Evolutionary conservation across 2,888 invertebrate genomes (phyloP).

Genomic region (Aleiodes alternator): DNA sequence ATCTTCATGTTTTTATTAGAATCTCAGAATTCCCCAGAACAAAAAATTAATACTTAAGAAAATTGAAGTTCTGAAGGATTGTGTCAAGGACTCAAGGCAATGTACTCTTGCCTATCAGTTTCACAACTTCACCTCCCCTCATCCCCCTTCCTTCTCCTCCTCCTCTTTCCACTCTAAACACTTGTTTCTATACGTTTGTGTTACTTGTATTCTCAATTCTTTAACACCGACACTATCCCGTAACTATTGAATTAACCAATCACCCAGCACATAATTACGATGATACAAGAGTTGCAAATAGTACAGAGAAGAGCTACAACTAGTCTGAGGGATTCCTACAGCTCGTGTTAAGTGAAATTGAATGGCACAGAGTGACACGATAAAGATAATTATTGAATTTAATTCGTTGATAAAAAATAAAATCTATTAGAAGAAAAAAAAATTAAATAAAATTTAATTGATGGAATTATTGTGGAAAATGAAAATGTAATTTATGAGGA

Average conservation of each 20-base stretch:
- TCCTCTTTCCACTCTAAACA: no score
- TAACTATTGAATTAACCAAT: conserved; percentile 43
- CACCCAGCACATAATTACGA: conserved; percentile 33
- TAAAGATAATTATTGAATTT: conserved; percentile 21
- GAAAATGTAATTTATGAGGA: no score
- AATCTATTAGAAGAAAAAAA: not conserved
- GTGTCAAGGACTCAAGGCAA: conserved; percentile 33
- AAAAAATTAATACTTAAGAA: no score
- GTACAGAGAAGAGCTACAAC: conserved; percentile 26
- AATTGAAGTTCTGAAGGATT: not conserved
- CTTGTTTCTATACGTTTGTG: conserved; percentile 7
- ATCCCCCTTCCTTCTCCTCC: no score
- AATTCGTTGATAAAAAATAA: not conserved
- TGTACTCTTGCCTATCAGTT: not conserved
- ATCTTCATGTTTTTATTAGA: no score
- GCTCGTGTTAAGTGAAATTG: conserved; percentile 11
- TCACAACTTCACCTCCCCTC: no score
- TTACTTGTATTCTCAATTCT: conserved; percentile 16
- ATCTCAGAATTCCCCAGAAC: no score
- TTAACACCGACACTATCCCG: conserved; percentile 13
- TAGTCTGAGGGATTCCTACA: conserved; percentile 25
- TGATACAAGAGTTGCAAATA: conserved; percentile 30
- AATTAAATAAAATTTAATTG: not conserved
- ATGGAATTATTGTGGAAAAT: not conserved
- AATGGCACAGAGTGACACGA: conserved; percentile 42